These are phyloP conservation scores for Coracopsis vasa DNA, from an alignment of 2,113 vertebrate genomes.

Conservation along the genomic window DNA sequence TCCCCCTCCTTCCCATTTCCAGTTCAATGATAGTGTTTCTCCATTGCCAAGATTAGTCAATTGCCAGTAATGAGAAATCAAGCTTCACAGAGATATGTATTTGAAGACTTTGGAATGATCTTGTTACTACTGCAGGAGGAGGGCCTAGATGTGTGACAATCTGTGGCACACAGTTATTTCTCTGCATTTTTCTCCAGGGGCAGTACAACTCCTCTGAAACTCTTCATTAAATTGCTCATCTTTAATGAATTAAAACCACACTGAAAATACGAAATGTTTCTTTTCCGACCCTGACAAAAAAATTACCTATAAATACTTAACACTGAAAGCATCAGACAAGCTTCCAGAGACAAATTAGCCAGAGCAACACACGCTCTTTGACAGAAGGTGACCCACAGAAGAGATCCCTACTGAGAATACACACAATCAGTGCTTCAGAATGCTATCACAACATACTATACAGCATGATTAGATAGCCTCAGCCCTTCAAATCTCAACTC, in stretches of 20 bases:
- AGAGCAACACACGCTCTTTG: fast-evolving
- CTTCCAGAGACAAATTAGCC: not conserved
- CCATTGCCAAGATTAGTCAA: not conserved
- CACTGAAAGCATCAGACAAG: not conserved
- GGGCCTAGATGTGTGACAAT: fast-evolving
- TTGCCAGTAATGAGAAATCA: not conserved
- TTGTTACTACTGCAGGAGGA: not conserved
- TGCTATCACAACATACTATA: not conserved
- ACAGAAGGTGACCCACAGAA: not conserved
- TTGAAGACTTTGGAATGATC: not conserved
- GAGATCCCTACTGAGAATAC: not conserved
- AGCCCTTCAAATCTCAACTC: not conserved
- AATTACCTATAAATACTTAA: not conserved
- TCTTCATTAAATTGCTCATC: not conserved
- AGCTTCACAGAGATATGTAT: not conserved
- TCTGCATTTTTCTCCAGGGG: not conserved
- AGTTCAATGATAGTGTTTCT: not conserved
- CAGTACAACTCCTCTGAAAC: not conserved
- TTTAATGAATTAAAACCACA: not conserved
- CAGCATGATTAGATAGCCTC: not conserved
- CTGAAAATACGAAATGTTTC: not conserved
- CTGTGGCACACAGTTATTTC: fast-evolving
- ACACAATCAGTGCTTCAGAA: not conserved
- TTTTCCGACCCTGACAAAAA: not conserved
- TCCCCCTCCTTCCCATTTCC: fast-evolving